phyloP scores from a whole-genome alignment of 2,888 invertebrate genomes.

The Aromia moschata region DNA sequence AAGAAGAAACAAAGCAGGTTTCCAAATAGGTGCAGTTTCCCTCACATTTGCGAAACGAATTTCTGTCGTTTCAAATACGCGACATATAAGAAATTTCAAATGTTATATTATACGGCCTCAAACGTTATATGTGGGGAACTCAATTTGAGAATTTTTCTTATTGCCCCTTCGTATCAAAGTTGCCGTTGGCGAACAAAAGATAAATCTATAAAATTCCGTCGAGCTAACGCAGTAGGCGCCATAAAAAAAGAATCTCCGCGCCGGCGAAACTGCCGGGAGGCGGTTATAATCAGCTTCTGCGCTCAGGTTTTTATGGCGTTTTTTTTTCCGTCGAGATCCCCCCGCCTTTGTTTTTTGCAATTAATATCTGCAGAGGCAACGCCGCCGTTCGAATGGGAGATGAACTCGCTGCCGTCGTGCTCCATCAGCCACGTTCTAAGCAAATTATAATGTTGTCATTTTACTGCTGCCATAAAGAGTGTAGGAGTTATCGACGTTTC shows the following conservation, averaged over 20 bases:
- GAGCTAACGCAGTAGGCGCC: background rate
- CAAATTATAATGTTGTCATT: no score
- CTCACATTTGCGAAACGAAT: no score
- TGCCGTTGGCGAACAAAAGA: background rate
- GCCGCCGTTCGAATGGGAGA: no score
- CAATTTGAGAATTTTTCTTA: background rate
- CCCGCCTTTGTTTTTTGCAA: conserved; percentile 3
- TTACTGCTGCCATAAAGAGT: no score
- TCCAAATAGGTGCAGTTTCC: no score
- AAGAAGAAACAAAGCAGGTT: no score
- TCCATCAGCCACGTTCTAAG: no score
- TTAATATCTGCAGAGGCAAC: no score
- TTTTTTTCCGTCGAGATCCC: conserved; percentile 11
- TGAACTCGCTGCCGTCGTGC: no score
- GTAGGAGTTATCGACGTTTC: no score
- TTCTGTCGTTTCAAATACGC: no score
- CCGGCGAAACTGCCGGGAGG: conserved; percentile 10
- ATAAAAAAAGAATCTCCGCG: conserved; percentile 10
- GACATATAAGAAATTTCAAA: no score
- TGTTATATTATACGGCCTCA: background rate
- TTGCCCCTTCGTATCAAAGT: background rate
- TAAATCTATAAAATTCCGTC: conserved; percentile 3
- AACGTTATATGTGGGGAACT: background rate
- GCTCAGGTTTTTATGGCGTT: conserved; percentile 9
- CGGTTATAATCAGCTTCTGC: conserved; percentile 12